Base-by-base conservation (phyloP, 2,113 vertebrate species). In the Coregonus clupeaformis region DNA sequence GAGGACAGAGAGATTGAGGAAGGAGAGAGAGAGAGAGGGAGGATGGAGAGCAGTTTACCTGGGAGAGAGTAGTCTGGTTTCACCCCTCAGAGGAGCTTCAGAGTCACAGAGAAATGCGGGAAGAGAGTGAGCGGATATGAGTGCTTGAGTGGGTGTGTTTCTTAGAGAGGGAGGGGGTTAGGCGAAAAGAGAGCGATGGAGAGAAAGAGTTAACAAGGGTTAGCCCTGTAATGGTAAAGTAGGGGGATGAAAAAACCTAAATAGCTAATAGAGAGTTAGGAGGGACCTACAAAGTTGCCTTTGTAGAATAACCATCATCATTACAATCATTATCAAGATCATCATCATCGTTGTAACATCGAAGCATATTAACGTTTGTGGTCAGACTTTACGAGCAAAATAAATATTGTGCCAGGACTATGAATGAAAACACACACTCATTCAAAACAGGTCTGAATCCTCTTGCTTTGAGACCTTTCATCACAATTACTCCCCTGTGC, bases 131-230 rank as follows among this genome's bases (percentile, higher is more conserved):
- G 87, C 85, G 87, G 87, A 91, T 91, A 90, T 90, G 87, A 86
- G 84, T 89, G 82, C 88, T 86, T 88, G 90, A 90, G 90, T 91
- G 91, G 88, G 91, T 91, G 89, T 91, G 89, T 87, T 88, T 86
- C 80, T 13, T 81, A 82, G 82, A 84, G 79, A 63, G 74, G 29
- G 76, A 66, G 68, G 11, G 66, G 60, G 68, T 60, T 69, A 73
- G 78, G 69, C 27, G 75, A 20, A 52, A 30, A 68, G 29, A 66
- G 73, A 82, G 80, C 65, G 80, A 84, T 84, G 75, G 80, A 84
- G 84, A 79, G 74, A 79, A 68, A 85, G 81, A 57, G 73, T 66
- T 78, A 82, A 84, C 83, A 72, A 89, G 86, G 83, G 83, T 92
- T 94, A 85, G 77, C 78, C 60, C 24, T 63, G 22, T n/a, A 88